Evolutionary conservation across 2,888 invertebrate genomes (phyloP), one percentile per base, ranked within the genome.

Genomic region (Xiphydria camelus): DNA sequence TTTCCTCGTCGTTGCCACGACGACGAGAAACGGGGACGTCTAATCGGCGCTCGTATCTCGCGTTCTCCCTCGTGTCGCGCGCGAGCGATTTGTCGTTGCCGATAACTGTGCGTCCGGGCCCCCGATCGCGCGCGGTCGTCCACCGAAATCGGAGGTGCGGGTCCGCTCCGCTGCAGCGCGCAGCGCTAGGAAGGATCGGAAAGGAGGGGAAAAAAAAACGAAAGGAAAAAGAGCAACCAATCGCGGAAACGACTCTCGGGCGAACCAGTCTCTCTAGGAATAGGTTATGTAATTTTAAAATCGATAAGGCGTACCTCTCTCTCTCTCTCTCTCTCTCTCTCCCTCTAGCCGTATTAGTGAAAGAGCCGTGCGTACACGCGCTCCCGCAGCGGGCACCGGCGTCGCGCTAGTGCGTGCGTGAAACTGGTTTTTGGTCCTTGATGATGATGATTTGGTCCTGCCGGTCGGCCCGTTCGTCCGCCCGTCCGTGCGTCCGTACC

Each of bases 361-460:
- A n/a, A n/a, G n/a, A n/a, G n/a, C 12, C 26, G 26, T n/a, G 26
- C 5, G 26, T 26, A 26, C 26, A 26, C 7, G 26, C 26, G 26
- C 14, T 10, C 5, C 26, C 6, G 26, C 26, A 10, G n/a, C 14
- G 14, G 14, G 26, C 17, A 17, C 5, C 33, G 10, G 33, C 33
- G 33, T 17, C n/a, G 17, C 15, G 17, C 18, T 10, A 17, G 33
- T 33, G 15, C 15, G 18, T 33, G 33, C 18, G 17, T 33, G 12
- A 18, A 33, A 33, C 33, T 33, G 33, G 33, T 33, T 33, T 33
- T 33, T 33, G 33, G 33, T 33, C 33, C 33, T 33, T 33, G 33
- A 33, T 33, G 33, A 33, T 33, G 33, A 55, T 47, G 49, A 53
- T 53, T 52, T 47, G 55, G 55, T 54, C 55, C 53, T 53, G 47